Conservation (phyloP, 2,888 invertebrate species). For the Apotomis betuletana region DNA sequence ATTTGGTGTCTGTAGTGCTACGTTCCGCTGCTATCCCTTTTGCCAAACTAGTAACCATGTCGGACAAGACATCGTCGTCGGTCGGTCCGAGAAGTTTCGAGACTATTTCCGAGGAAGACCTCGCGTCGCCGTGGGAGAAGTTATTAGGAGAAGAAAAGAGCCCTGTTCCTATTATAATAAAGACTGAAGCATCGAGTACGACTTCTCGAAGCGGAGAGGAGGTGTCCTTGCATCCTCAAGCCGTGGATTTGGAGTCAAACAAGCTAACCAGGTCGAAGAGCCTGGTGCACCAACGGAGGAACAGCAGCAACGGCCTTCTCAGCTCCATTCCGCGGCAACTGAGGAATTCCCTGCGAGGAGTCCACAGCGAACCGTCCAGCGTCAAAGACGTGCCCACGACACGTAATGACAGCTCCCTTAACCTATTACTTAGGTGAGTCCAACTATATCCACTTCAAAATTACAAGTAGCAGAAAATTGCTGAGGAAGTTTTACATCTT, state of each 20-base stretch:
- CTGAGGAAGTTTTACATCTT: no score
- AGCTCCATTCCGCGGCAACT: constrained; percentile 81
- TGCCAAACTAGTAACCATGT: constrained; percentile 66
- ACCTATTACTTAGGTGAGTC: constrained; percentile 78
- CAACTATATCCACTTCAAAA: no score
- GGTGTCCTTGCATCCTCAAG: constrained; percentile 63
- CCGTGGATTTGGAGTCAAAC: constrained; percentile 68
- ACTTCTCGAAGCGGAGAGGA: constrained; percentile 69
- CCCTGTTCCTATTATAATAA: constrained; percentile 77
- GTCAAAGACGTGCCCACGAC: constrained; percentile 78
- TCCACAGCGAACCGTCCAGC: constrained; percentile 79
- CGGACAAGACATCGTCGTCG: constrained; percentile 79
- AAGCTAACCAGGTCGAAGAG: constrained; percentile 78
- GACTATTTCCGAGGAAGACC: constrained; percentile 79
- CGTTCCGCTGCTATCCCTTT: constrained; percentile 69
- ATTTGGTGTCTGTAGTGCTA: constrained; percentile 79
- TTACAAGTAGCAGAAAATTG: no score
- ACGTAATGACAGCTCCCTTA: constrained; percentile 79
- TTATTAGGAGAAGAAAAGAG: constrained; percentile 74
- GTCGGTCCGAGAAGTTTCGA: constrained; percentile 80
- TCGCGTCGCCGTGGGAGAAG: constrained; percentile 79
- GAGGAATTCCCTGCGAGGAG: constrained; percentile 77
- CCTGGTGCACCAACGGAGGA: constrained; percentile 73
- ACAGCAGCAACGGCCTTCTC: constrained; percentile 79
- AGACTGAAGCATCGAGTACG: constrained; percentile 75